Evolutionary conservation across 2,888 invertebrate genomes (phyloP), one percentile per base, ranked within the genome.

Genomic region (Labia minor): DNA sequence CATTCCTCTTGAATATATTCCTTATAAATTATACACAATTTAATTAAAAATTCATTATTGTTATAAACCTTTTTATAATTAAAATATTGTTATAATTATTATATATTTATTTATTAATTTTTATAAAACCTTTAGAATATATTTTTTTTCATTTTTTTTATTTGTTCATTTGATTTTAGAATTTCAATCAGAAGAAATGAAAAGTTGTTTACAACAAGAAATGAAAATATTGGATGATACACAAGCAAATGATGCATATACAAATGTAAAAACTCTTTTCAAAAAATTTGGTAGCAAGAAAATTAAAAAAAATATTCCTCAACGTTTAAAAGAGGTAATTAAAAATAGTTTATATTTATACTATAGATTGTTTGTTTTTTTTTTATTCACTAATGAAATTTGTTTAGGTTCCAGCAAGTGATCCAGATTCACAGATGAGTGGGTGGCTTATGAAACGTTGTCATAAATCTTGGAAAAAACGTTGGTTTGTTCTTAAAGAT

Each of bases 401-500:
- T 63, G 61, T 66, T 62, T 62, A 82, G 81, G 81, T 82, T 1
- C 75, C 77, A 66, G 83, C 82, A 19, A 81, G 78, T 73, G 81
- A 80, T 72, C 75, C 78, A 21, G 80, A 78, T 1, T 79, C 81
- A 1, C 78, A 78, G 65, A 81, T 82, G 75, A 80, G 81, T 74
- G 83, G 83, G 3, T 83, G 82, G 74, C 74, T 84, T 64, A 74
- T 76, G 63, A 73, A 75, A 68, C 74, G 75, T 65, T 74, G 74
- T 62, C 77, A 77, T 65, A 76, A 76, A 67, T 73, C 75, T 8
- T 83, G 83, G 82, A 82, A 82, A 73, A 75, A 77, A 62, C 73
- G 76, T 20, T 83, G 83, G 84, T 83, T 82, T 74, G 81, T 83
- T 16, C 74, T 83, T 18, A 82, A 82, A 72, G 81, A 81, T 66